phyloP scores from a whole-genome alignment of 2,797 vertebrate species.

The Tarsius wallacei region DNA sequence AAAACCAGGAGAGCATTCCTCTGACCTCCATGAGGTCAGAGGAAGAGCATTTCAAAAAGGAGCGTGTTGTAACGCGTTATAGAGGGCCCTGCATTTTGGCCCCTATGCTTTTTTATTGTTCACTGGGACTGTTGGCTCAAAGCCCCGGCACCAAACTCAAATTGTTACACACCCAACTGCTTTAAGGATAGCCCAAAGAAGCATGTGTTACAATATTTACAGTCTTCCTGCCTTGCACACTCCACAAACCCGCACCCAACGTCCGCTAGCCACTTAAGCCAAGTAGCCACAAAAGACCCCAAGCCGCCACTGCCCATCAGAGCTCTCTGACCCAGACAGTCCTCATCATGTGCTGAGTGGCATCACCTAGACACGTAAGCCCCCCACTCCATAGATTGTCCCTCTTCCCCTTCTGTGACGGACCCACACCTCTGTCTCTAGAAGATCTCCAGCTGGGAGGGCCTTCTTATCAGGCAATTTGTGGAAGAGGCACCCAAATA shows the following conservation, averaged over 20 bases:
- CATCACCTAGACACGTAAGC: neutral
- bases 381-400: fast-evolving
- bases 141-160: neutral
- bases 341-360: neutral
- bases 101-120: neutral
- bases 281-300: too few relatives aligned
- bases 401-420: neutral
- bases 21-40: neutral
- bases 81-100: neutral
- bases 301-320: neutral
- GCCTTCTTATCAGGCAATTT: neutral
- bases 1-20: neutral
- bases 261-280: neutral
- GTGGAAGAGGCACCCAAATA: neutral
- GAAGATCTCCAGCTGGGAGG: neutral
- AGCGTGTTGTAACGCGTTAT: neutral
- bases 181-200: neutral
- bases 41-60: neutral
- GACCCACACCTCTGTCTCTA: neutral
- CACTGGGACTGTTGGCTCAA: neutral
- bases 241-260: neutral
- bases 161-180: neutral
- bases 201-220: neutral
- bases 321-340: neutral
- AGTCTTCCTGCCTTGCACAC: neutral